Base-by-base conservation (phyloP, 2,113 vertebrate species). In the Pygoscelis adeliae region DNA sequence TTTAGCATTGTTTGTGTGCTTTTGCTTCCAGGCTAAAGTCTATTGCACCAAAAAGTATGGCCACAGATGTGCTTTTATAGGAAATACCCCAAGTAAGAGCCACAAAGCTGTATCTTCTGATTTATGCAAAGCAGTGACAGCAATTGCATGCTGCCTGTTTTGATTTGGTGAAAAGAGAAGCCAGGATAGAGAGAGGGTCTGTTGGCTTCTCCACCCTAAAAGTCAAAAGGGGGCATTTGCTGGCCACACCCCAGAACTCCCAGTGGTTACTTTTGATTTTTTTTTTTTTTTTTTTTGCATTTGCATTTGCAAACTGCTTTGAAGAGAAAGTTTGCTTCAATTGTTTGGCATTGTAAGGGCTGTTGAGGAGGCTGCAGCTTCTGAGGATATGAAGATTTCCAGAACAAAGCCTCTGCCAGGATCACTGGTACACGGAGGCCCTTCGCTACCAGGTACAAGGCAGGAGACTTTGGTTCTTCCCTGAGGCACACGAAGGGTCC, bases 1-100 rank as follows among this genome's bases (percentile, higher is more conserved):
- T 93, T 87, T 72, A 52, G 70, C 90, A 85, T 38, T 96, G 91
- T 95, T 92, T 91, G 49, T 95, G 58, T 62, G 80, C 84, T 93
- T 82, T 89, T 87, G 89, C 93, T 96, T 91, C 77, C 70, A 96
- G 89, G 65, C 77, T 82, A 2, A 81, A 93, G 55, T 29, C 58
- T 74, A 38, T 91, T 90, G 95, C 86, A 82, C 47, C 80, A 91
- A 79, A 89, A 94, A 44, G 65, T 19, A 42, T 36, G 77, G 91
- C 70, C 49, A 82, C 69, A 87, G 80, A 94, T 44, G 44, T 72
- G 76, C 53, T 82, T 78, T 63, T 63, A 46, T 44, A 87, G 94
- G 87, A 91, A 89, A 62, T 38, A 53, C 30, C 77, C 58, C 47
- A 55, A 29, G 67, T 52, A 62, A 32, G 63, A 77, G 38, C 42